Conservation (phyloP, 2,113 vertebrate genomes). For the Ophthalmolycus amberensis region DNA sequence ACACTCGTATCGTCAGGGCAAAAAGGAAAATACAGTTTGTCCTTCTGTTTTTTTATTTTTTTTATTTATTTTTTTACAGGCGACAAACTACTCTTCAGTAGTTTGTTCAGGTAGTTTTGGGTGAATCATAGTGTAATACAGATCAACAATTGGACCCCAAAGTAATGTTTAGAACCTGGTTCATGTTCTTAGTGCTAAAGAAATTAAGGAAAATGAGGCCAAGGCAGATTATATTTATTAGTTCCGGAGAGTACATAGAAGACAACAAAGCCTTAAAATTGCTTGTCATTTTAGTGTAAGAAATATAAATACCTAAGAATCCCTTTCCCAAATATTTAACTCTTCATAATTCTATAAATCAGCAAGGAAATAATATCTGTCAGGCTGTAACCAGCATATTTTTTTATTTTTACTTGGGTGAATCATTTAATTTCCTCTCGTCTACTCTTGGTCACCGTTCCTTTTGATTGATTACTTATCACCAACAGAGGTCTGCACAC, state of each 20-base stretch:
- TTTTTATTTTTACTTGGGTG: slow-evolving; percentile 4
- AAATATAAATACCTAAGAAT: not conserved
- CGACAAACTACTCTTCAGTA: not conserved
- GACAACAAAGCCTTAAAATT: not conserved
- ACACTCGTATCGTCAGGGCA: slow-evolving; percentile 7
- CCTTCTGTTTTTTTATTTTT: not conserved
- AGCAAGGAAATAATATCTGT: not conserved
- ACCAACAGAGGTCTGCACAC: slow-evolving; percentile 1
- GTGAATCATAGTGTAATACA: not conserved
- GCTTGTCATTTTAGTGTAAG: not conserved
- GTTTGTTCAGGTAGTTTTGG: not conserved
- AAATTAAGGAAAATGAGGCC: slow-evolving; percentile 75
- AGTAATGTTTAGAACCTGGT: slow-evolving; percentile 49
- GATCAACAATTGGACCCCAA: not conserved
- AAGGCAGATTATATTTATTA: slow-evolving; percentile 20
- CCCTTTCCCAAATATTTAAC: not conserved
- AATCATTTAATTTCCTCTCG: not conserved
- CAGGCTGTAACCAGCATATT: not conserved
- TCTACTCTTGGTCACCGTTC: slow-evolving; percentile 7
- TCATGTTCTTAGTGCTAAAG: slow-evolving; percentile 73
- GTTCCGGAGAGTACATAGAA: not conserved
- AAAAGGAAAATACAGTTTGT: not conserved
- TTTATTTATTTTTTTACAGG: not conserved
- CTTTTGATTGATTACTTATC: slow-evolving; percentile 16
- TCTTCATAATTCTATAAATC: not conserved